Conservation (phyloP, 1,140 invertebrate genomes). For the Aphis craccivora region DNA sequence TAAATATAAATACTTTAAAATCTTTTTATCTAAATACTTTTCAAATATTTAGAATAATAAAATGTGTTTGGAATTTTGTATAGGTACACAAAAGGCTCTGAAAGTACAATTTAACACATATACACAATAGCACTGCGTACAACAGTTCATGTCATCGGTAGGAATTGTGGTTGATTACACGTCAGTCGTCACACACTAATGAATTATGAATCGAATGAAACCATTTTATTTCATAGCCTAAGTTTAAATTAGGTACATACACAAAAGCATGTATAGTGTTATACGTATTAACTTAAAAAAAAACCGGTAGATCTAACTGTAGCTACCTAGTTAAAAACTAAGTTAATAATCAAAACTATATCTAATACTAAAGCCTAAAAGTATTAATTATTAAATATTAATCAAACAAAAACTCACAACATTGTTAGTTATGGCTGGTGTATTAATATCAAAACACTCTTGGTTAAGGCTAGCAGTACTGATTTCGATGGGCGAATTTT, state of each 20-base stretch:
- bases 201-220: constrained; percentile 18
- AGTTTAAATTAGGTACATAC: not conserved
- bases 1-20: not conserved
- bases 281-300: not conserved
- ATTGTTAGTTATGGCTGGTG: constrained; percentile 36
- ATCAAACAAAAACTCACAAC: constrained; percentile 55
- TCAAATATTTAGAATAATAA: not conserved
- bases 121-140: not conserved
- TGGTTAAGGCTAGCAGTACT: not conserved
- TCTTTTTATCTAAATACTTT: not conserved
- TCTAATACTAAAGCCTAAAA: not conserved
- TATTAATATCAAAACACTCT: constrained; percentile 53
- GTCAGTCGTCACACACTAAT: constrained; percentile 7
- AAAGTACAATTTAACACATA: not conserved
- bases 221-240: not conserved
- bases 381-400: not conserved
- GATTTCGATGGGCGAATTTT: not conserved
- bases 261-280: not conserved
- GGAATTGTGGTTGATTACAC: constrained; percentile 36
- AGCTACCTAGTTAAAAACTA: not conserved
- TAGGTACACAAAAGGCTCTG: not conserved
- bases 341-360: not conserved
- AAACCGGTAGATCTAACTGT: not conserved
- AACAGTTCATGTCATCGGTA: not conserved
- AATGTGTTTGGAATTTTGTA: not conserved